Evolutionary conservation across 2,113 vertebrate species (phyloP), one percentile per base, ranked within the genome.

Genomic region (Caretta caretta): DNA sequence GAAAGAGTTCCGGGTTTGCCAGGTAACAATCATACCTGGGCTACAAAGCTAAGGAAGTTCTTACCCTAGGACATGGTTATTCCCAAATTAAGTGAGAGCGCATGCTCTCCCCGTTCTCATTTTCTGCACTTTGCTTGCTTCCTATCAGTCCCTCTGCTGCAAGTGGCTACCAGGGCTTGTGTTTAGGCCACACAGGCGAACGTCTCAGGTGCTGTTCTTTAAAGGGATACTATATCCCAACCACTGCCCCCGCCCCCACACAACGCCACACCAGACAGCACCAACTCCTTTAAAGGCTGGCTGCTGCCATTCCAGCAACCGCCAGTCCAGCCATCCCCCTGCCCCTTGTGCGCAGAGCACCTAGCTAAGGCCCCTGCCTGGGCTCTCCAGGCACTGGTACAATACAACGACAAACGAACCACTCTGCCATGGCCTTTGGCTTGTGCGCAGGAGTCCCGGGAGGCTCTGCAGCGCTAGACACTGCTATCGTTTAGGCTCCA

Each of bases 301-400:
- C n/a, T 42, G 38, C n/a, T 42, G 72, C 38, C 65, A 51, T 24
- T 78, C 29, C 56, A 81, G 79, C 69, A 62, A 6, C 5, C 8
- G 59, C 29, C 31, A 35, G 17, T 35, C 42, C 8, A 25, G 6
- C 6, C 49, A 5, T 29, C 69, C 38, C 20, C 65, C 22, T 31
- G 62, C 57, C 35, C 69, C 69, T 19, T 29, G 14, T 10, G 31
- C 4, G 16, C 1, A 10, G 3, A n/a, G 22, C 49, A 49, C 38
- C 8, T 38, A 62, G 62, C 49, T 48, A 10, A 42, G 0, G 4
- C 69, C 4, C 11, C 46, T 12, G 35, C 13, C 16, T 11, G 49
- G 11, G 80, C 9, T 75, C 35, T 90, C 42, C 0, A 0, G 53
- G 20, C 50, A 2, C 19, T 76, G 9, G 10, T 11, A 19, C 65